phyloP scores from a whole-genome alignment of 2,113 vertebrate genomes.

The Prinia subflava region DNA sequence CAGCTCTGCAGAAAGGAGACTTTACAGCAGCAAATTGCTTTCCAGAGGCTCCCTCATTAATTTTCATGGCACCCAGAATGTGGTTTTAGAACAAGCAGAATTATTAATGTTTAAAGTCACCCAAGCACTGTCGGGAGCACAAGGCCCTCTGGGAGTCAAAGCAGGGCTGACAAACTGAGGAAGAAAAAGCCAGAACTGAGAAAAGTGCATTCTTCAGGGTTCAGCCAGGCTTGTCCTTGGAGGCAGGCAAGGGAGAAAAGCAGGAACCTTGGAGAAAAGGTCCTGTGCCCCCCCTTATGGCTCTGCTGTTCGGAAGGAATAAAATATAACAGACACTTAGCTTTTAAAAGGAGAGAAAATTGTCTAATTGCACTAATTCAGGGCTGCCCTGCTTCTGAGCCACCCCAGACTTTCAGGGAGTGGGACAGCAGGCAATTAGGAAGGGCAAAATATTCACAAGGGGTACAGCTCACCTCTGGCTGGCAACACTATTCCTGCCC shows the following conservation, averaged over 20 bases:
- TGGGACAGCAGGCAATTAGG: neutral
- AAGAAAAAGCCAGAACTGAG: neutral
- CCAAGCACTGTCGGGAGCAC: neutral
- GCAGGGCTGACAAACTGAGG: neutral
- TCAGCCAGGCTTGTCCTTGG: neutral
- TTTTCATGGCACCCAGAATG: slow-evolving; percentile 54
- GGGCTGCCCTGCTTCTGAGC: neutral
- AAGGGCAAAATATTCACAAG: neutral
- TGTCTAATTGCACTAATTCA: neutral
- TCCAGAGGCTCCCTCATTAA: slow-evolving; percentile 54
- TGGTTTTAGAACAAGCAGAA: slow-evolving; percentile 56
- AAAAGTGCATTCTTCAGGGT: neutral
- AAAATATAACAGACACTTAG: neutral
- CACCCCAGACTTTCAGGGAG: neutral
- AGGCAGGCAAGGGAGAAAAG: neutral
- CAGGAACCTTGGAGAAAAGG: neutral
- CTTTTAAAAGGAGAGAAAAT: neutral
- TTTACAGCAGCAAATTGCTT: slow-evolving; percentile 59
- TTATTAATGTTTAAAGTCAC: slow-evolving; percentile 65
- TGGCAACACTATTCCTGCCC: neutral
- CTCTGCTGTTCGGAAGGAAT: neutral
- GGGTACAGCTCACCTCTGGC: neutral
- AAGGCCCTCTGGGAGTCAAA: neutral
- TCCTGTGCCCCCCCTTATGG: rapidly evolving
- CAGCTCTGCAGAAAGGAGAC: neutral